Evolutionary conservation across 2,113 vertebrate species (phyloP).

Genomic region (Phoxinus phoxinus): DNA sequence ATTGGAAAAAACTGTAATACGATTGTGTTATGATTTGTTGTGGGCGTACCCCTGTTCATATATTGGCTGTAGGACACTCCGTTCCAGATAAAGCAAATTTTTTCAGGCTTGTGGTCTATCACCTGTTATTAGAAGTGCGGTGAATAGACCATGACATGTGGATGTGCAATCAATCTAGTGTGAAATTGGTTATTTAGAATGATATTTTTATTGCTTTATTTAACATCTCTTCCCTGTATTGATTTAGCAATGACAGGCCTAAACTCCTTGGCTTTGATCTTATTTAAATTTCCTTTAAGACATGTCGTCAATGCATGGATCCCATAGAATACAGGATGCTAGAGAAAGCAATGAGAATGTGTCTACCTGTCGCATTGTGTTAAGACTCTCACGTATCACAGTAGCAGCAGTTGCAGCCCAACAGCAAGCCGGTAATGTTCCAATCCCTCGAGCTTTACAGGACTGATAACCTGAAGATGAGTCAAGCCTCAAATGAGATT

Average conservation of each 20-base stretch:
- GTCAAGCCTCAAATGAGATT: slow-evolving; percentile 48
- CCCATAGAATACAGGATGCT: neutral
- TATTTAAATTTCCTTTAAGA: neutral
- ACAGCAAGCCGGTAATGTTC: neutral
- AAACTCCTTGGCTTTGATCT: neutral
- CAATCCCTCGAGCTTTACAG: slow-evolving; percentile 17
- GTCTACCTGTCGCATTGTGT: neutral
- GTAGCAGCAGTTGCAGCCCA: slow-evolving; percentile 5
- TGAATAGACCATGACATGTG: neutral
- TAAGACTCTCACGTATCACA: neutral
- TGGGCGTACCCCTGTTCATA: neutral
- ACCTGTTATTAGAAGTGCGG: neutral
- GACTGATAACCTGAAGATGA: slow-evolving; percentile 23
- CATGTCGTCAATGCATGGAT: neutral
- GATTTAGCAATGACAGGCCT: neutral
- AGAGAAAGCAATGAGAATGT: neutral
- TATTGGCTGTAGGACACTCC: neutral
- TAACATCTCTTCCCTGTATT: neutral
- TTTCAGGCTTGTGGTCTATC: neutral
- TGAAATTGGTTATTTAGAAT: neutral
- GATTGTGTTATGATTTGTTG: slow-evolving; percentile 14
- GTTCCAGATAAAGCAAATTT: neutral
- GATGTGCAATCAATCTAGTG: neutral
- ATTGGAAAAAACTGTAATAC: no score
- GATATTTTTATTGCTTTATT: neutral